These are phyloP conservation scores for Isurus oxyrinchus DNA, from an alignment of 2,113 vertebrate genomes.

Conservation along the genomic window DNA sequence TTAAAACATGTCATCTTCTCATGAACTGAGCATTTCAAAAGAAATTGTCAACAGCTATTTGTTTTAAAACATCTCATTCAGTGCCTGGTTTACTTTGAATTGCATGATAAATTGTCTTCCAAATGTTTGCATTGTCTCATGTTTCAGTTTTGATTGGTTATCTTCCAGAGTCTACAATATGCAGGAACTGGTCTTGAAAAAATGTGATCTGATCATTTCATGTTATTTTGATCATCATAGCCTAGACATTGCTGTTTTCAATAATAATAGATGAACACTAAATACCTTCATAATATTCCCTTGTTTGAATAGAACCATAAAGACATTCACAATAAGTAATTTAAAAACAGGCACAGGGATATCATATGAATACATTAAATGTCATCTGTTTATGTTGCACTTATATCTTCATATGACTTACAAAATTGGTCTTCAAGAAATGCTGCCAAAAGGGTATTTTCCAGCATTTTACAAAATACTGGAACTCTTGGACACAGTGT, in stretches of 20 bases:
- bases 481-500: neutral
- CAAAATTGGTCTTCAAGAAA: neutral
- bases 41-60: neutral
- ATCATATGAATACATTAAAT: neutral
- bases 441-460: neutral
- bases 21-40: neutral
- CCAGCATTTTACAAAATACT: neutral
- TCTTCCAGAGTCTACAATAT: neutral
- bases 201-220: neutral
- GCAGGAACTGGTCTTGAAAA: neutral
- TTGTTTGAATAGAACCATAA: neutral
- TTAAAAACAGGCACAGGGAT: neutral
- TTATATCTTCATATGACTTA: neutral
- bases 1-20: neutral
- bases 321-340: neutral
- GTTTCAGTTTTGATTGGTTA: neutral
- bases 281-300: neutral
- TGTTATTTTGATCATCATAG: conserved; percentile 7
- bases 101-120: neutral
- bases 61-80: neutral
- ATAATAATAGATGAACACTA: neutral
- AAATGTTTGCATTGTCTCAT: neutral
- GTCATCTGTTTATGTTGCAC: neutral
- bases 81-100: neutral
- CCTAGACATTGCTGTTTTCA: neutral